Base-by-base conservation (phyloP, 1,140 invertebrate species). In the Laupala kohalensis region DNA sequence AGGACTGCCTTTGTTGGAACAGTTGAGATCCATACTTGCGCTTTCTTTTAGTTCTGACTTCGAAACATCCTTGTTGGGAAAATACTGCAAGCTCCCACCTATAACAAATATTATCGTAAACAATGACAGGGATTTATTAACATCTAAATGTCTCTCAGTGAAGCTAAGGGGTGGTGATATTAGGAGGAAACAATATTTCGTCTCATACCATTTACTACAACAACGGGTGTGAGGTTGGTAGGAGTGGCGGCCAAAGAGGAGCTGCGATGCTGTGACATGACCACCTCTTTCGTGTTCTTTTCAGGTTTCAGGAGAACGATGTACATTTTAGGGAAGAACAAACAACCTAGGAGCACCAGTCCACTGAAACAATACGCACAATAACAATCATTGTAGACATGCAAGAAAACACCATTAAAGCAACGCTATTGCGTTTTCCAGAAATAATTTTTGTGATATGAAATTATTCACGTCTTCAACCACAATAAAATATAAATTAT, bases 231-330 rank as follows among this genome's bases (percentile, higher is more conserved):
- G 0, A 24, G 6, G 25, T 70, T 72, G 2, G 75, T 72, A 3
- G 77, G 74, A 5, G 76, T 74, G 25, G 76, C 69, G 12, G 76
- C 72, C 29, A 76, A 75, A 6, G 80, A 79, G 4, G 79, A 80
- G 25, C 78, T 79, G 30, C 77, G 64, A 69, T 79, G 80, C 13
- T 79, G 79, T 24, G 79, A 75, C 86, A 87, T 87, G 2, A 87
- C 85, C 5, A 82, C 80, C 73, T 86, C 85, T 68, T 84, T 84
- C 0, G 89, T 90, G 78, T 89, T 89, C 76, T 89, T 89, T 73
- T 89, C 85, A 3, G 87, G 88, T 75, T 88, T 87, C 71, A 86
- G 83, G 5, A 89, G 76, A 6, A 89, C 88, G 37, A 88, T 86
- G 78, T 87, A 88, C 15, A 89, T 79, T 76, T 88, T 87, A 0